Conservation (phyloP, 2,797 vertebrate species). For the Botia kubotai region DNA sequence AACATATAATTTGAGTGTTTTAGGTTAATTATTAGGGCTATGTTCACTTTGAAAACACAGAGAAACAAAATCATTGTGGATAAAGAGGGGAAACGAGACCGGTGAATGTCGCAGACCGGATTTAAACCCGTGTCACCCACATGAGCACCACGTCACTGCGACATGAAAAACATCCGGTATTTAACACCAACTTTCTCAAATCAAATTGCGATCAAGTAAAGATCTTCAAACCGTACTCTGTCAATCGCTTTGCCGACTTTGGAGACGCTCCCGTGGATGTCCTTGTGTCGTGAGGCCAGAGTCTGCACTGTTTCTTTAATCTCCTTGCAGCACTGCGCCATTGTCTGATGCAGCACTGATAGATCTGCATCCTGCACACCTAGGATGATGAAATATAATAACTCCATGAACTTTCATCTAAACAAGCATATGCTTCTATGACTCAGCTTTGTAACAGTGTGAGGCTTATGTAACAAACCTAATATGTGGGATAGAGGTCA, state of each 20-base stretch:
- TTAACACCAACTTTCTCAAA: background rate
- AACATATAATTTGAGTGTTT: no score
- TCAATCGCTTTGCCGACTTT: slow-evolving; percentile 93
- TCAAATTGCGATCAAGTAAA: background rate
- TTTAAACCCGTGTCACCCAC: no score
- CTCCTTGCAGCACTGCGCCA: slow-evolving; percentile 91
- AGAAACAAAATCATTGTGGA: background rate
- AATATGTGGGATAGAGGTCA: slow-evolving; percentile 37
- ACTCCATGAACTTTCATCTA: background rate
- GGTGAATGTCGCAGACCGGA: no score
- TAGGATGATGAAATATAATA: slow-evolving; percentile 55
- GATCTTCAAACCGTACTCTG: slow-evolving; percentile 74
- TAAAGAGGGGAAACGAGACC: background rate
- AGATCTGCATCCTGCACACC: slow-evolving; percentile 87
- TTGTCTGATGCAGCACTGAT: slow-evolving; percentile 86
- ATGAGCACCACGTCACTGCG: no score
- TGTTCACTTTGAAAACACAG: no score
- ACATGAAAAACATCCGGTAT: background rate
- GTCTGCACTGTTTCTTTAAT: slow-evolving; percentile 92
- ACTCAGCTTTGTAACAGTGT: slow-evolving; percentile 11
- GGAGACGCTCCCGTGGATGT: slow-evolving; percentile 92
- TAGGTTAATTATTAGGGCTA: no score
- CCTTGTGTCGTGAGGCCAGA: slow-evolving; percentile 89
- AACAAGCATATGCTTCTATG: slow-evolving; percentile 30
- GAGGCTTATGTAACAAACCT: slow-evolving; percentile 7